Evolutionary conservation across 2,888 invertebrate species (phyloP), one percentile per base, ranked within the genome.

Genomic region (Blera fallax): DNA sequence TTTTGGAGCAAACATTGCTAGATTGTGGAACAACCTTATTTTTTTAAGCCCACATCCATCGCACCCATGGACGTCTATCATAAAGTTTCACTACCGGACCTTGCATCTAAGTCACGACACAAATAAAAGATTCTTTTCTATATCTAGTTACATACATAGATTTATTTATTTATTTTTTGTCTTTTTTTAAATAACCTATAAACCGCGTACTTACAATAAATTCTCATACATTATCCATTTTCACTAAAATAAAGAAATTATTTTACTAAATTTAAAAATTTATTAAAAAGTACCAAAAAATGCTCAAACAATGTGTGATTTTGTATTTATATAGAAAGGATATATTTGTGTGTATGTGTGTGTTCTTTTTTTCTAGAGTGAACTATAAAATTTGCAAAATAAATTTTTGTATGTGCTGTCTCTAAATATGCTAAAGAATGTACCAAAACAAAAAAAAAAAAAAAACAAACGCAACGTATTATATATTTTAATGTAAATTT

Each of bases 341-440:
- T 24, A 24, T 52, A 32, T 16, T 5, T 34, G 8, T 21, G n/a
- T 54, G 34, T 37, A 7, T 70, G 54, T 34, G 27, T 18, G 1
- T 50, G n/a, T 32, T 8, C 2, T 32, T 32, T 34, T 56, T 24
- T 27, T 50, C 8, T 56, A 78, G 58, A 65, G 70, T 58, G 60
- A 27, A 27, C 27, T 70, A 52, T 60, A 67, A 73, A 79, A 79
- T 8, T 78, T 78, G 83, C 83, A 78, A 82, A 82, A 48, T 50
- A 67, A 52, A 24, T 64, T 54, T 11, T 67, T 48, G 50, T 27
- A 43, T 50, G 82, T 67, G 78, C 72, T 67, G 52, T 43, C 18
- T 64, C 56, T 78, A 82, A 65, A 70, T 64, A 43, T 56, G 7
- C 16, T 54, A 48, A 70, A 48, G 52, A 77, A 14, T 37, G 27